A percentile compares a stretch with the other conserved stretches of the same genome.
These are phyloP conservation scores for Malurus alboscapulatus DNA, from an alignment of 2,113 vertebrate species.

Conservation along the genomic window DNA sequence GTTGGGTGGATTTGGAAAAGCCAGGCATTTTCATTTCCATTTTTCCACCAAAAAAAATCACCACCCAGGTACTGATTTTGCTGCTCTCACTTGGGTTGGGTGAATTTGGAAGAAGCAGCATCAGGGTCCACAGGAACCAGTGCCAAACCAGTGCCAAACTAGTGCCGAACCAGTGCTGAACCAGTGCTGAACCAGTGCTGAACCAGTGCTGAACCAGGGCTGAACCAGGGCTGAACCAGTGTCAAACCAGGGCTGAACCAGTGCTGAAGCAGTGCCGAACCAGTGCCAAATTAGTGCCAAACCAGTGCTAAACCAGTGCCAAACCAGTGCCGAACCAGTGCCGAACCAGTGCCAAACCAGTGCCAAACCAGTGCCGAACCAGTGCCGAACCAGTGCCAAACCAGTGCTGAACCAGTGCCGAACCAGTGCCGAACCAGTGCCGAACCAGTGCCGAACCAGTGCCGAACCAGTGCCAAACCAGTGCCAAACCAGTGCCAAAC, in stretches of 20 bases:
- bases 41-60: neutral
- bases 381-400: neutral
- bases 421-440: neutral
- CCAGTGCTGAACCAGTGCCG: accelerated
- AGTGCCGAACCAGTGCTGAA: neutral
- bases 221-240: no score
- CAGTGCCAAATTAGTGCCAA: neutral
- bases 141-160: neutral
- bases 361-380: accelerated
- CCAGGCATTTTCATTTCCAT: neutral
- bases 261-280: neutral
- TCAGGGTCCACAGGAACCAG: neutral
- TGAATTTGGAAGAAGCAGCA: neutral
- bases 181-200: neutral
- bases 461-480: neutral
- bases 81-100: neutral
- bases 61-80: neutral
- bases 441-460: accelerated
- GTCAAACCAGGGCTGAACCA: no score
- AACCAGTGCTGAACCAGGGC: no score
- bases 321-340: neutral
- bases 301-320: neutral
- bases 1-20: no score
- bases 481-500: neutral
- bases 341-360: neutral